Base-by-base conservation (phyloP, 2,888 invertebrate species). In the Prostheceraeus crozeri region DNA sequence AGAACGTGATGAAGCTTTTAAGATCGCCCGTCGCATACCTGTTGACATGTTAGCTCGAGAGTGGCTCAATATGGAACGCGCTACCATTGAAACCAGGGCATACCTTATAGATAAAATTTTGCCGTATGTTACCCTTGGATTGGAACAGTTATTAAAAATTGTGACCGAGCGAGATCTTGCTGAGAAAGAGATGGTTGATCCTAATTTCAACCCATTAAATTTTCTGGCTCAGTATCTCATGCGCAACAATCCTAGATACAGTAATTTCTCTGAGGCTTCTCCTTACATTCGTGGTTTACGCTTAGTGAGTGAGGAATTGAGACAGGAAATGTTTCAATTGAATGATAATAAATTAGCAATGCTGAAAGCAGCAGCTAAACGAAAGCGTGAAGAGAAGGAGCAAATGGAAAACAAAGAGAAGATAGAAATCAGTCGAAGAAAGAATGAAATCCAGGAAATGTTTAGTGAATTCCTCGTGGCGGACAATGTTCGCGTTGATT, bases 201-300 rank as follows among this genome's bases (percentile, higher is more conserved):
- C 70, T 14, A 70, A 74, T 59, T 76, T 76, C 65, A 76, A 76
- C 62, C 76, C 76, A 3, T 67, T 76, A 19, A 76, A 76, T 65
- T 74, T 68, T 62, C 63, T 76, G 16, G 76, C 75, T 8, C 73
- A 75, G 62, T 75, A 73, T 65, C 64, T 76, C 52, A 70, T 76
- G 71, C 68, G 76, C 59, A 76, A 76, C 65, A 76, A 76, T 63
- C 76, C 76, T 23, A 64, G 68, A 57, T 75, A 71, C 62, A 71
- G 72, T 62, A 75, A 74, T 61, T 74, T 75, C 61, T 68, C 71
- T n/a, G 75, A 75, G 62, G 71, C 74, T 3, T 75, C 75, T 25
- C 74, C 75, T 1, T 76, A 76, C 67, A 71, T 75, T 2, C 65
- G 72, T 53, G 71, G 73, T 6, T 64, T 76, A 30, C 62, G 75